These are phyloP conservation scores for Sebastes reedi DNA, from an alignment of 2,797 vertebrate genomes.

Conservation along the genomic window DNA sequence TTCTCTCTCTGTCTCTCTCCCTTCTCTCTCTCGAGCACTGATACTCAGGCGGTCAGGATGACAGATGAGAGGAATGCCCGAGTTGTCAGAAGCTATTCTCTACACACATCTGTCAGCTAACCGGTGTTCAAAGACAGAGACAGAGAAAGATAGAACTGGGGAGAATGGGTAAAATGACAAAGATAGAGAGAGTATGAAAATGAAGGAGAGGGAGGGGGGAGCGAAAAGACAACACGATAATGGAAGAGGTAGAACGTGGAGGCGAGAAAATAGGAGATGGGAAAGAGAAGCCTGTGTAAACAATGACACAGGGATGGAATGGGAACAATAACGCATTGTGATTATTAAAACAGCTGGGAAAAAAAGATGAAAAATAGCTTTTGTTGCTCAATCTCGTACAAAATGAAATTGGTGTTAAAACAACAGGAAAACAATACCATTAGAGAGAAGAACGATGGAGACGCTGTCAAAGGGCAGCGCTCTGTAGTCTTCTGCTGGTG, in stretches of 20 bases:
- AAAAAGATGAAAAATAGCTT: background rate
- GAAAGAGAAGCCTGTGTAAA: background rate
- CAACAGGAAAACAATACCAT: background rate
- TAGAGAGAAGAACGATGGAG: background rate
- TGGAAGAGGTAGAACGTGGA: slow-evolving; percentile 2
- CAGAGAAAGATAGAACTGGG: slow-evolving; percentile 29
- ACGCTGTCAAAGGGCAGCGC: background rate
- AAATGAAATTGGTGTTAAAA: background rate
- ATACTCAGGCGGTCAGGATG: slow-evolving; percentile 48
- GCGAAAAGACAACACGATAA: slow-evolving; percentile 14
- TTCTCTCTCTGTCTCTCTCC: background rate
- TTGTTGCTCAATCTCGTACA: background rate
- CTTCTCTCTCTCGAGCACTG: background rate
- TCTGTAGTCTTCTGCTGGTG: background rate
- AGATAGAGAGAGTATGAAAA: slow-evolving; percentile 41
- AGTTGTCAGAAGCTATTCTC: slow-evolving; percentile 68
- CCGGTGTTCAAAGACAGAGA: slow-evolving; percentile 51
- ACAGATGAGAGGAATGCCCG: slow-evolving; percentile 59
- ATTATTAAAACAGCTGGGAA: background rate
- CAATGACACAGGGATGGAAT: background rate
- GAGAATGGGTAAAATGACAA: slow-evolving; percentile 43
- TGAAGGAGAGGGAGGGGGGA: background rate
- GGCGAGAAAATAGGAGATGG: background rate
- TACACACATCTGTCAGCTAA: slow-evolving; percentile 68
- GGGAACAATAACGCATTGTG: background rate